Conservation (phyloP, 1,140 invertebrate genomes). For the Planococcus citri region DNA sequence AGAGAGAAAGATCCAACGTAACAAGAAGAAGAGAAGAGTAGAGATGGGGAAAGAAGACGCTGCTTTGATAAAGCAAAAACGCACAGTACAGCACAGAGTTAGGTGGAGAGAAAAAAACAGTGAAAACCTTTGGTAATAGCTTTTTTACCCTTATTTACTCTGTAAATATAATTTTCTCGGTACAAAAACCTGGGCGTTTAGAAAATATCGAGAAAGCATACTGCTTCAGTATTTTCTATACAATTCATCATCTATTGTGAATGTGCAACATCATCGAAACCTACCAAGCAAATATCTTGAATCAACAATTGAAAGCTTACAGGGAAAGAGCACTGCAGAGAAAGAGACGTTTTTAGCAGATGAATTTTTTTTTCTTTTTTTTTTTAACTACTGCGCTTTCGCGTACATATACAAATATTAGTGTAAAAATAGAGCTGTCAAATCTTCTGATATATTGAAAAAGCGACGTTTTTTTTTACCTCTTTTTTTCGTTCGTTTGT, state of each 20-base stretch:
- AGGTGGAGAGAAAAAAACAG: background rate
- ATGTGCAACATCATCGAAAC: conserved; percentile 2
- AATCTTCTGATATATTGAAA: background rate
- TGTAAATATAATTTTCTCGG: background rate
- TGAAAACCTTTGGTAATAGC: background rate
- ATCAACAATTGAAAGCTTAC: background rate
- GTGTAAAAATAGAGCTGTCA: background rate
- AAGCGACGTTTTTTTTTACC: background rate
- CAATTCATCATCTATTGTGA: conserved; percentile 3
- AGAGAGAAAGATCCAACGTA: no score
- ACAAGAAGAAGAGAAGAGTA: no score
- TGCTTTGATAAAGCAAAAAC: no score
- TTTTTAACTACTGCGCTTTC: background rate
- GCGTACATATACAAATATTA: background rate
- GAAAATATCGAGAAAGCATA: background rate
- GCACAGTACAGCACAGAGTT: no score
- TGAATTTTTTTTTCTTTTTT: background rate
- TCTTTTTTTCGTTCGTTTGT: no score
- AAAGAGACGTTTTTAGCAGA: background rate
- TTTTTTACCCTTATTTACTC: background rate
- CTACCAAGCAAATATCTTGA: background rate
- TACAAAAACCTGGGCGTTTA: background rate
- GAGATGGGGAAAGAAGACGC: no score
- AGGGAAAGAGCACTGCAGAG: no score
- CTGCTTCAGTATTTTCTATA: background rate